These are phyloP conservation scores for Choloepus didactylus DNA, from an alignment of 2,797 vertebrate genomes.

Conservation along the genomic window DNA sequence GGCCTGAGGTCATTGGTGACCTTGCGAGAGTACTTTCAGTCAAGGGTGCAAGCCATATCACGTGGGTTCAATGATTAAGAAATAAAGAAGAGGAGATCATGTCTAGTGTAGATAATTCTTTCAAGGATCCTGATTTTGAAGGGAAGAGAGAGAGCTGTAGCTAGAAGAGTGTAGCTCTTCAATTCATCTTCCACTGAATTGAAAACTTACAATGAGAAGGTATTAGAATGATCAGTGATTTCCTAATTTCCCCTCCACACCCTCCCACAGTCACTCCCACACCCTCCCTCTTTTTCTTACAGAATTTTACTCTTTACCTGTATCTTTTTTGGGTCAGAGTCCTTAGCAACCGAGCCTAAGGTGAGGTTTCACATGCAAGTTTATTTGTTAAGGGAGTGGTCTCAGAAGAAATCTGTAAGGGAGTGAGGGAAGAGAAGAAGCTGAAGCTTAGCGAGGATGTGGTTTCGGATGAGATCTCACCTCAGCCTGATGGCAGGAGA, in stretches of 20 bases:
- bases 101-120: no score
- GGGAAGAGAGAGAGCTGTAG: neutral
- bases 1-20: neutral
- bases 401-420: neutral
- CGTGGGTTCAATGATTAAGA: neutral
- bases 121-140: neutral
- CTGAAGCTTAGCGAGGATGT: neutral
- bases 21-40: neutral
- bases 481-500: neutral
- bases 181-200: neutral
- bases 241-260: neutral
- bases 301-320: neutral
- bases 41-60: neutral
- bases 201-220: neutral
- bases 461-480: neutral
- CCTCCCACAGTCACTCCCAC: no score
- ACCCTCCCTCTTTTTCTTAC: neutral
- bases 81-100: neutral
- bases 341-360: neutral
- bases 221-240: fast-evolving
- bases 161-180: neutral
- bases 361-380: neutral
- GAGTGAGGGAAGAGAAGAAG: neutral
- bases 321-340: neutral
- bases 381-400: neutral